These are phyloP conservation scores for Athalia cordata DNA, from an alignment of 2,888 invertebrate species.

Conservation along the genomic window DNA sequence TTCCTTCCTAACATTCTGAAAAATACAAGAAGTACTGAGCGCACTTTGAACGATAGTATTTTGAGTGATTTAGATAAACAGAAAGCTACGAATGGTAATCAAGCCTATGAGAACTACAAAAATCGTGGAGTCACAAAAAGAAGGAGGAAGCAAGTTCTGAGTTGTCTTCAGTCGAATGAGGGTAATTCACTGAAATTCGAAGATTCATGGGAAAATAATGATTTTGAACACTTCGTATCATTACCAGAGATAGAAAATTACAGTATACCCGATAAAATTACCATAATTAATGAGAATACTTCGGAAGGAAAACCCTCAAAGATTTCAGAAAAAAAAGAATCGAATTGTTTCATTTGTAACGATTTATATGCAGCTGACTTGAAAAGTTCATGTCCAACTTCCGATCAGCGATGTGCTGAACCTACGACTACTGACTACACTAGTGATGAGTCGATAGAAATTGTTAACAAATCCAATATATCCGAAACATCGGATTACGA, in stretches of 20 bases:
- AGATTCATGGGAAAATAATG: too few relatives aligned
- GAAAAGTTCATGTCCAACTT: background rate
- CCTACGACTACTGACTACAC: background rate
- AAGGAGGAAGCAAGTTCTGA: conserved; percentile 35
- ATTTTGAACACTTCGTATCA: too few relatives aligned
- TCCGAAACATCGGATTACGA: conserved; percentile 33
- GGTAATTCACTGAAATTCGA: background rate
- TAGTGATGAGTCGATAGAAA: conserved; percentile 19
- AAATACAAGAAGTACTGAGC: conserved; percentile 15
- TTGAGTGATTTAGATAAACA: background rate
- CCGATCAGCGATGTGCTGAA: background rate
- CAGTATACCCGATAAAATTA: too few relatives aligned
- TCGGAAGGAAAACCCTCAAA: background rate
- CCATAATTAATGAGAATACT: too few relatives aligned
- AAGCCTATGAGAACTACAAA: background rate
- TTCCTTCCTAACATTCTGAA: conserved; percentile 31
- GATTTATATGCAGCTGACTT: conserved; percentile 5
- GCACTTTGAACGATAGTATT: conserved; percentile 1
- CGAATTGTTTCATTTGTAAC: background rate
- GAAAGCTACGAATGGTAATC: background rate
- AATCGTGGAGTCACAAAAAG: background rate
- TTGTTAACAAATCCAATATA: conserved; percentile 19
- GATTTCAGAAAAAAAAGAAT: background rate
- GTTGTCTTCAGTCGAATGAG: background rate
- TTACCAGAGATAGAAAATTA: too few relatives aligned